Evolutionary conservation across 2,888 invertebrate species (phyloP).

Genomic region (Diaphora mendica): DNA sequence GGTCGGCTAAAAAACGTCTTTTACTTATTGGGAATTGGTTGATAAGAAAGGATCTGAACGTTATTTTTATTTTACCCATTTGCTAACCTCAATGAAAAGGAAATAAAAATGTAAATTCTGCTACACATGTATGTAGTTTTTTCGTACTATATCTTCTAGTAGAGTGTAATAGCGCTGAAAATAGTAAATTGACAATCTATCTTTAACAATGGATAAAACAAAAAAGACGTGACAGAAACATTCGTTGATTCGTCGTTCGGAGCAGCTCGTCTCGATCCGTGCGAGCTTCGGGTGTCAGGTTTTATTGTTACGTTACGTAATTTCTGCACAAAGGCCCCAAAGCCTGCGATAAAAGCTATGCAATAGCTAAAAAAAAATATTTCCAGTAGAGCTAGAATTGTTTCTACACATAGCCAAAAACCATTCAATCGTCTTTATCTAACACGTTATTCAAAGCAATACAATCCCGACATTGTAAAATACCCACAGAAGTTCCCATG

Average conservation of each 20-base stretch:
- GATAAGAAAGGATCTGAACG: conserved; percentile 22
- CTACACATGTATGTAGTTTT: not conserved
- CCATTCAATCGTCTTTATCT: not conserved
- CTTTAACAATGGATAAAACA: not conserved
- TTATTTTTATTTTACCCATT: not conserved
- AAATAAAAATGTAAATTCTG: not conserved
- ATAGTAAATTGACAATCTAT: not conserved
- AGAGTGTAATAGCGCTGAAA: not conserved
- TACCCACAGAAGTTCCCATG: not conserved
- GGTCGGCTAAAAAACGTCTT: conserved; percentile 56
- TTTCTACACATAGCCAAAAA: not conserved
- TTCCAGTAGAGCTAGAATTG: not conserved
- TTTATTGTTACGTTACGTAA: too few species aligned
- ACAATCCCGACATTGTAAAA: not conserved
- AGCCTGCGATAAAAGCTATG: too few species aligned
- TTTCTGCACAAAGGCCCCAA: too few species aligned
- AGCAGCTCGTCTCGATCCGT: too few species aligned
- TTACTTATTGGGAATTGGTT: conserved; percentile 44
- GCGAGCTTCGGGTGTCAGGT: too few species aligned
- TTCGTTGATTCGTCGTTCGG: too few species aligned
- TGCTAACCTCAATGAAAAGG: not conserved
- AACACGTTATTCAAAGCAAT: not conserved
- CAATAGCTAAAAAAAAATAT: not conserved
- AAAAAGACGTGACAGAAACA: not conserved
- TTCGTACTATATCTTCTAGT: not conserved